Conservation (phyloP, 2,797 vertebrate genomes). For the Pantherophis alleghaniensis region DNA sequence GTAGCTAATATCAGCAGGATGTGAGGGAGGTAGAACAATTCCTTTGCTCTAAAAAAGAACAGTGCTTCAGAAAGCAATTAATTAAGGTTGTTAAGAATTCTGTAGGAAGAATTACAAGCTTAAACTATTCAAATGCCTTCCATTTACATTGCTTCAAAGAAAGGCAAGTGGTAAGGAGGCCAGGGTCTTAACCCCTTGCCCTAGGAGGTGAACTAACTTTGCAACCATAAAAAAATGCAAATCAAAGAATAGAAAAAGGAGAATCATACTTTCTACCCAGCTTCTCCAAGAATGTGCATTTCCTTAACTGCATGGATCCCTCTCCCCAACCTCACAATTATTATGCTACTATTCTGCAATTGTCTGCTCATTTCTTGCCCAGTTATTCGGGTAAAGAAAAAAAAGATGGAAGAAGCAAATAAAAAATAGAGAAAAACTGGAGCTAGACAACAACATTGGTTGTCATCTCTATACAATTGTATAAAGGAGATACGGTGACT, state of each 20-base stretch:
- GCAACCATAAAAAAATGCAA: neutral
- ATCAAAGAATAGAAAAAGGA: neutral
- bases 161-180: neutral
- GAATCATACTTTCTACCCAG: neutral
- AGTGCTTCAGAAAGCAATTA: neutral
- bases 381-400: neutral
- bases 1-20: neutral
- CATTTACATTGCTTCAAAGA: neutral
- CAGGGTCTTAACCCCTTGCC: neutral
- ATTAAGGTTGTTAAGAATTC: neutral
- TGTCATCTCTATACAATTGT: neutral
- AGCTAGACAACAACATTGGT: too few relatives aligned
- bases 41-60: neutral
- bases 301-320: neutral
- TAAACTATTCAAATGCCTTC: neutral
- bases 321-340: neutral
- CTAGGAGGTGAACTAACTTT: neutral
- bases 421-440: neutral
- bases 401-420: neutral
- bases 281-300: neutral
- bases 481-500: neutral
- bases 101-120: neutral
- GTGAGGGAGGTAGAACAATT: neutral
- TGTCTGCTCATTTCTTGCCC: neutral
- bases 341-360: neutral